Conservation (phyloP, 1,140 invertebrate species). For the Drosophila pectinifera region DNA sequence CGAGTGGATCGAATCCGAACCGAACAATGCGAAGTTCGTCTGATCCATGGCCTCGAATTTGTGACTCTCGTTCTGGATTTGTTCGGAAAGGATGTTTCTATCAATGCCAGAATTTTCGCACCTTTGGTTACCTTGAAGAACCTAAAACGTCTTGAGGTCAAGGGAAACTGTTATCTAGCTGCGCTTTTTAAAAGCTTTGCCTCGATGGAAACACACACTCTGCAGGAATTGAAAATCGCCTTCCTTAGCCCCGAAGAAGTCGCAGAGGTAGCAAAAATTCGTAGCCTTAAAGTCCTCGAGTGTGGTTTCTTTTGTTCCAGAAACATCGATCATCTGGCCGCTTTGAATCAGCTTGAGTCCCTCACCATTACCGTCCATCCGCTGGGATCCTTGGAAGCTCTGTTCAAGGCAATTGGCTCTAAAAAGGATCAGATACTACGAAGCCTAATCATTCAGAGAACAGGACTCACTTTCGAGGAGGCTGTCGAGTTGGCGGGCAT, state of each 20-base stretch:
- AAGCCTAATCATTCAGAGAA: not conserved
- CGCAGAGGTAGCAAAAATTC: not conserved
- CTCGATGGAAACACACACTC: not conserved
- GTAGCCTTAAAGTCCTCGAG: not conserved
- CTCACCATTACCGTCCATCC: slow-evolving; percentile 8
- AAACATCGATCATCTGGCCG: not conserved
- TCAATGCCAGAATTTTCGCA: not conserved
- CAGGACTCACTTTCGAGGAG: slow-evolving; percentile 4
- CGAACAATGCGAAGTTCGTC: slow-evolving; percentile 3
- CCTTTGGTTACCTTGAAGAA: slow-evolving; percentile 15
- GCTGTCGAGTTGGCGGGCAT: not conserved
- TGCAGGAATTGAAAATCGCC: not conserved
- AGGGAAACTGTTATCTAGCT: not conserved
- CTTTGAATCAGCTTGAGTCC: not conserved
- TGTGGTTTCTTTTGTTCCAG: slow-evolving; percentile 11
- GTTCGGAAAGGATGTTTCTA: not conserved
- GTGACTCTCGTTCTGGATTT: not conserved
- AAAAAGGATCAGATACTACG: not conserved
- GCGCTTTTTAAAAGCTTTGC: not conserved
- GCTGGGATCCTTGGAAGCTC: not conserved
- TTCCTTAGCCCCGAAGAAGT: slow-evolving; percentile 9
- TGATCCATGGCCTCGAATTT: not conserved
- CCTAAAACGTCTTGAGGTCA: not conserved
- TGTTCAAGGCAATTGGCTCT: not conserved
- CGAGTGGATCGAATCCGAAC: slow-evolving; percentile 18